Evolutionary conservation across 2,797 vertebrate species (phyloP).

Genomic region (Phrynocephalus vlangalii): DNA sequence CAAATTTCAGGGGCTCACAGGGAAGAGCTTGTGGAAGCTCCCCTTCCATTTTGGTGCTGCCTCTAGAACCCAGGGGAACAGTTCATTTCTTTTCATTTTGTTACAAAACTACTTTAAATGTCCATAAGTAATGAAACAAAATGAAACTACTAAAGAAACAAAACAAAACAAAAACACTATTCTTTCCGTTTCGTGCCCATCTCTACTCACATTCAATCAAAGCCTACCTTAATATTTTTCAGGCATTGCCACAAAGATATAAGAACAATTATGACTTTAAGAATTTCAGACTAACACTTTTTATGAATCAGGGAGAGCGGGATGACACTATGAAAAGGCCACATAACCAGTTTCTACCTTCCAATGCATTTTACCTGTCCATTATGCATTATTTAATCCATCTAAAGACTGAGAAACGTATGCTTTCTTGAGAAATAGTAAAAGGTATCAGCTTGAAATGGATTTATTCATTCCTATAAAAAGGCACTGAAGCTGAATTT

Average conservation of each 20-base stretch:
- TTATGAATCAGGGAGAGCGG: not conserved
- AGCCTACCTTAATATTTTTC: slow-evolving; percentile 44
- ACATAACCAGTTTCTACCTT: slow-evolving; percentile 67
- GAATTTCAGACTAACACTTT: slow-evolving; percentile 45
- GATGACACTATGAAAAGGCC: slow-evolving; percentile 67
- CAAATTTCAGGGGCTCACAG: no score
- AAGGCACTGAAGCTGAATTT: slow-evolving; percentile 42
- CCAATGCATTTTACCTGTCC: slow-evolving; percentile 59
- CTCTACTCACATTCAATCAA: slow-evolving; percentile 59
- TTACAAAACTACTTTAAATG: no score
- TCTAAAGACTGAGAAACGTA: slow-evolving; percentile 50
- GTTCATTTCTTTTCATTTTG: no score
- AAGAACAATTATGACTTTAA: slow-evolving; percentile 48
- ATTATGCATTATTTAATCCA: slow-evolving; percentile 61
- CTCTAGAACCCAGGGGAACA: no score
- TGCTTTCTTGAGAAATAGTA: slow-evolving; percentile 47
- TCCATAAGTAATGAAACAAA: no score
- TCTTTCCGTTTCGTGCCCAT: no score
- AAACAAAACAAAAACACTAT: no score
- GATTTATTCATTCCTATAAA: slow-evolving; percentile 40
- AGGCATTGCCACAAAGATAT: slow-evolving; percentile 68
- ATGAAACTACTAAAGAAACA: no score
- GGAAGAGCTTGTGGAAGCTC: no score
- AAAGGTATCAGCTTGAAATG: slow-evolving; percentile 49
- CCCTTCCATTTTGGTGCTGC: no score